phyloP scores from a whole-genome alignment of 2,113 vertebrate species.

The Xenopus tropicalis region UCB_Xtro_10.0 CM004443.2:84346001-84346500 shows the following conservation, averaged over 20 bases:
- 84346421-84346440: too few relatives aligned
- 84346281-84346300: too few relatives aligned
- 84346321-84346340: too few relatives aligned
- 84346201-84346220: background rate
- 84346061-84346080: slow-evolving; percentile 86
- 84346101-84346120: slow-evolving; percentile 87
- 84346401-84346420: too few relatives aligned
- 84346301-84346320: too few relatives aligned
- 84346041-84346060: slow-evolving; percentile 85
- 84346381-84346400: too few relatives aligned
- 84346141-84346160: background rate
- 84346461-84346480: too few relatives aligned
- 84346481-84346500: too few relatives aligned
- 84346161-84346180: slow-evolving; percentile 6
- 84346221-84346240: slow-evolving; percentile 8
- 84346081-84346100: slow-evolving; percentile 87
- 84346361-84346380: too few relatives aligned
- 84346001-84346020: slow-evolving; percentile 87
- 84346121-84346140: slow-evolving; percentile 65
- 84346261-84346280: too few relatives aligned
- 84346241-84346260: background rate
- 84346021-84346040: slow-evolving; percentile 83
- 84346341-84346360: too few relatives aligned
- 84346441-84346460: too few relatives aligned
- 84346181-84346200: slow-evolving; percentile 12